Percentiles rank a stretch among this genome's conserved stretches.
Evolutionary conservation across 2,113 vertebrate genomes (phyloP).

Genomic region (Esox niger): DNA sequence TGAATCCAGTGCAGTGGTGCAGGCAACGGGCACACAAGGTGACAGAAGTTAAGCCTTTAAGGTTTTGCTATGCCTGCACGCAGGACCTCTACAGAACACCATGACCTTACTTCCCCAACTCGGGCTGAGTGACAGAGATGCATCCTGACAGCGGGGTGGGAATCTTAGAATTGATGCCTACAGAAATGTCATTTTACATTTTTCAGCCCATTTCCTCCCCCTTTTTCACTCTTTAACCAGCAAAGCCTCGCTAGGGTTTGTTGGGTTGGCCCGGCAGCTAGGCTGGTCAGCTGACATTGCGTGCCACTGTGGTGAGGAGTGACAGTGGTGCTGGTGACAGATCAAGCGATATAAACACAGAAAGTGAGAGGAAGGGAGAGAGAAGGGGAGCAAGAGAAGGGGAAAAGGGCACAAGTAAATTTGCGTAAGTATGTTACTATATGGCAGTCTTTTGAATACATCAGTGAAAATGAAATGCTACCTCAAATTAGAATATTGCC

Average conservation of each 20-base stretch:
- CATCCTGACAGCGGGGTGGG: constrained; percentile 16
- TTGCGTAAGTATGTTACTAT: background rate
- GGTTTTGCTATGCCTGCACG: background rate
- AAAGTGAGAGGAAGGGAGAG: too few relatives aligned
- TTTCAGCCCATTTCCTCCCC: constrained; percentile 11
- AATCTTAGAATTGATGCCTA: constrained; percentile 8
- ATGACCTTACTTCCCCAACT: background rate
- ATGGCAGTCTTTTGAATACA: background rate
- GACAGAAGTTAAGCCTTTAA: constrained; percentile 1
- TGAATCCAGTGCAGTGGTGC: background rate
- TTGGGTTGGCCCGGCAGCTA: background rate
- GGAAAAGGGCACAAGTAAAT: too few relatives aligned
- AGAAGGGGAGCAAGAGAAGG: too few relatives aligned
- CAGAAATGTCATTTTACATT: constrained; percentile 21
- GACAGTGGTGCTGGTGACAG: background rate
- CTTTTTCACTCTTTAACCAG: background rate
- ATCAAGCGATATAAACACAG: background rate
- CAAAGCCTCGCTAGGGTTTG: background rate
- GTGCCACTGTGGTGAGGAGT: background rate
- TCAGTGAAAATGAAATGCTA: background rate
- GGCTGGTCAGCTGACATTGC: constrained; percentile 14
- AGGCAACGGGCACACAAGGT: background rate
- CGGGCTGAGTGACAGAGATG: constrained; percentile 11
- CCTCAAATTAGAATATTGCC: background rate
- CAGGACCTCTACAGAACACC: background rate